Base-by-base conservation (phyloP, 2,797 vertebrate genomes). In the Lerista edwardsae region DNA sequence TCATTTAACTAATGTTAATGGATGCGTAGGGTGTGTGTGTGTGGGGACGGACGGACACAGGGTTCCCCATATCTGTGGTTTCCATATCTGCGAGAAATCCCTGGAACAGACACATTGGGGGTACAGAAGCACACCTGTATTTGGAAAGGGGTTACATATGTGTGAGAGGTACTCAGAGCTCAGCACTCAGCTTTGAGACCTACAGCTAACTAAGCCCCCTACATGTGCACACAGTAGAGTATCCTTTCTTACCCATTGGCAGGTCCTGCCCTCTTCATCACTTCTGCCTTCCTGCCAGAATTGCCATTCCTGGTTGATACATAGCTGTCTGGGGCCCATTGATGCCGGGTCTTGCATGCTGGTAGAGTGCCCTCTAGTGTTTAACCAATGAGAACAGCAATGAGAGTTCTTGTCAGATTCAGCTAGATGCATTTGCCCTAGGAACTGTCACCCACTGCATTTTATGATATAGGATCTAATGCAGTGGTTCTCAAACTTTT, bases 341-440 rank as follows among this genome's bases (percentile, higher is more conserved):
- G 51, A 36, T 61, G 14, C 23, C n/a, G n/a, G 27, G 41, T 36
- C 2, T 39, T 57, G 12, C 2, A 6, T 80, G 47, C 39, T 62
- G 34, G 25, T 62, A 64, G 73, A 81, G 39, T 15, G 19, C 65
- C 84, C 73, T 75, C 78, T 80, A 39, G 55, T 69, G 59, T 62
- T 75, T 31, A 36, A 29, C 31, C 0, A 14, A 27, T 23, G 23
- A 10, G 15, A 85, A 75, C 31, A 39, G 25, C 34, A 80, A 15
- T 41, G 9, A 75, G 55, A 64, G 51, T 36, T 65, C 41, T 39
- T 44, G n/a, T 23, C 34, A 36, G 3, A 9, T 11, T 71, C 21
- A 17, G 51, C 51, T 2, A 55, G 51, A 55, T 55, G 51, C 51
- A 55, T 55, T 55, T 55, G 15, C 15, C 51, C 19, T 55, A 55